A percentile compares a stretch with the other conserved stretches of the same genome.
Evolutionary conservation across 2,888 invertebrate species (phyloP).

Genomic region (Caenorhabditis sp.): DNA sequence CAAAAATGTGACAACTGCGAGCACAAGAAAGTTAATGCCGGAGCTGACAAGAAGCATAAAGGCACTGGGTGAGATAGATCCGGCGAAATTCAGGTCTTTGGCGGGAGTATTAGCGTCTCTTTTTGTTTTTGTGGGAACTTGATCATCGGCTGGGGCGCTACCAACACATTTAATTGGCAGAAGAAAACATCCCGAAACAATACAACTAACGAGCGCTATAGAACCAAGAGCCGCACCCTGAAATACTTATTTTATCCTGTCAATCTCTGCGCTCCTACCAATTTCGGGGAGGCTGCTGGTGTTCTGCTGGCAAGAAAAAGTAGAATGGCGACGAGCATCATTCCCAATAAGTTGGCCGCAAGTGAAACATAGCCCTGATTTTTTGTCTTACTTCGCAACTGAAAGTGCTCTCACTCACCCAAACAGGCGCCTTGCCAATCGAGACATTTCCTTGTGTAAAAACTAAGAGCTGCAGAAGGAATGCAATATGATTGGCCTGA

Average conservation of each 20-base stretch:
- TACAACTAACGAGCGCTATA: slow-evolving; percentile 5
- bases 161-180: slow-evolving; percentile 21
- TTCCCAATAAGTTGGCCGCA: not conserved
- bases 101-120: not conserved
- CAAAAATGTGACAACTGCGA: not conserved
- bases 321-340: slow-evolving; percentile 8
- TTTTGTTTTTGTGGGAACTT: not conserved
- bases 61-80: slow-evolving; percentile 31
- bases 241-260: not conserved
- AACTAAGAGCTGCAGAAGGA: slow-evolving; percentile 44
- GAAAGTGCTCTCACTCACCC: too few relatives aligned
- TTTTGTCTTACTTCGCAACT: too few relatives aligned
- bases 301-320: slow-evolving; percentile 18
- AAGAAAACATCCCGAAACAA: slow-evolving; percentile 33
- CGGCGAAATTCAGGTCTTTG: slow-evolving; percentile 26
- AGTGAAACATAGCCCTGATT: slow-evolving; percentile 35
- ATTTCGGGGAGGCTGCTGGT: slow-evolving; percentile 20
- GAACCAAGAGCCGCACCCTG: slow-evolving; percentile 20
- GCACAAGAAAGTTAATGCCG: slow-evolving; percentile 1
- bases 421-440: slow-evolving; percentile 17
- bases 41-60: slow-evolving; percentile 42
- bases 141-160: too few relatives aligned
- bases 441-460: slow-evolving; percentile 41
- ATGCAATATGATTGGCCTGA: slow-evolving; percentile 45
- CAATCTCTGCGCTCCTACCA: slow-evolving; percentile 1